Percentiles rank a stretch among this genome's conserved stretches.
Evolutionary conservation across 2,888 invertebrate genomes (phyloP).

Genomic region (Cotesia congregata): DNA sequence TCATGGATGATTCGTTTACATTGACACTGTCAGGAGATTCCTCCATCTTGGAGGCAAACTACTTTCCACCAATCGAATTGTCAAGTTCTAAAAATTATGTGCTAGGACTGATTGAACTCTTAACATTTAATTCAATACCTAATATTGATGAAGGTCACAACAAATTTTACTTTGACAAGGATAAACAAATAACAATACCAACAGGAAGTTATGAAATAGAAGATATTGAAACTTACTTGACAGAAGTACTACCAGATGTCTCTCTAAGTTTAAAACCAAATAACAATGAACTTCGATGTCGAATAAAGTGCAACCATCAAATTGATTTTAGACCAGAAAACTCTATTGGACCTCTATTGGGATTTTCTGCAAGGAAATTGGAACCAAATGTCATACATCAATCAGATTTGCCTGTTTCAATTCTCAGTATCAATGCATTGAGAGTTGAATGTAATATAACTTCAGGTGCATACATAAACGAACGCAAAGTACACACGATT

Average conservation of each 20-base stretch:
- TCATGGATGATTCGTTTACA: constrained; percentile 51
- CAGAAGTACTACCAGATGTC: neutral
- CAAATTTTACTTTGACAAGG: constrained; percentile 51
- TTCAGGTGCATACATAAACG: constrained; percentile 56
- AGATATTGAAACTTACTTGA: neutral
- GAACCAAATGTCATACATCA: constrained; percentile 45
- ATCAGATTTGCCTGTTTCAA: constrained; percentile 59
- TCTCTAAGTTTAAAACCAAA: constrained; percentile 47
- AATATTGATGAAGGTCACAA: constrained; percentile 61
- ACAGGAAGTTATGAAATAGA: neutral
- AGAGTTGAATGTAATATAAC: constrained; percentile 57
- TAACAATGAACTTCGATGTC: constrained; percentile 56
- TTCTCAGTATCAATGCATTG: constrained; percentile 56
- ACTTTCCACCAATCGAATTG: constrained; percentile 55
- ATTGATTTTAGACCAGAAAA: constrained; percentile 43
- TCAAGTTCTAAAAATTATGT: constrained; percentile 50
- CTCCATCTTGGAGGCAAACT: constrained; percentile 50
- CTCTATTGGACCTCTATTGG: constrained; percentile 43
- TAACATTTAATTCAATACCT: constrained; percentile 59
- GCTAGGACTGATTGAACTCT: constrained; percentile 57
- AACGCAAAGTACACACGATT: constrained; percentile 57
- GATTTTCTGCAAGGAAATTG: constrained; percentile 32
- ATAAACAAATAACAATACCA: neutral
- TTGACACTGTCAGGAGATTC: constrained; percentile 53
- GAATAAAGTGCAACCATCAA: constrained; percentile 41